Evolutionary conservation across 2,888 invertebrate genomes (phyloP).

Genomic region (Pterobdella sp.): DNA sequence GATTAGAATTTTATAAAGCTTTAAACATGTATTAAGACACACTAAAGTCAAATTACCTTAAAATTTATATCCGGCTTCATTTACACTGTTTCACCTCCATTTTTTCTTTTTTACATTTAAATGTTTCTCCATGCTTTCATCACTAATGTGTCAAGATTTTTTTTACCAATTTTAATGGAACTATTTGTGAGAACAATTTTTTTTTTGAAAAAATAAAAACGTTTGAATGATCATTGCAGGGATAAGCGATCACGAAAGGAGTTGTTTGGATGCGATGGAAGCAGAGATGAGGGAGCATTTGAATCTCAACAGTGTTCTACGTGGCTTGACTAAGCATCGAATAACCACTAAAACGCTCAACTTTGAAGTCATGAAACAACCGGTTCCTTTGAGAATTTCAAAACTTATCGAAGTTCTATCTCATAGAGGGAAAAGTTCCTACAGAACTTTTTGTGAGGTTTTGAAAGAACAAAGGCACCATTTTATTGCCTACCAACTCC

Average conservation of each 20-base stretch:
- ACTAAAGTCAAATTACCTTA: too few relatives aligned
- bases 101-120: too few relatives aligned
- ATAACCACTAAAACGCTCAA: slow-evolving; percentile 37
- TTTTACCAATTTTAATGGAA: too few relatives aligned
- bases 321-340: slow-evolving; percentile 33
- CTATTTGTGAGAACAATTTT: too few relatives aligned
- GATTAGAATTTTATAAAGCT: too few relatives aligned
- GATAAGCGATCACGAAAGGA: slow-evolving; percentile 31
- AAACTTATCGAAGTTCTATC: slow-evolving; percentile 35
- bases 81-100: too few relatives aligned
- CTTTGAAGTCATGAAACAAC: slow-evolving; percentile 38
- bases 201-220: too few relatives aligned
- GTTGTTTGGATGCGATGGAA: slow-evolving; percentile 33
- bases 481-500: slow-evolving; percentile 34
- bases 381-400: slow-evolving; percentile 32
- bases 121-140: too few relatives aligned
- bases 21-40: too few relatives aligned
- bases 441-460: slow-evolving; percentile 36
- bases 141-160: too few relatives aligned
- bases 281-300: slow-evolving; percentile 30
- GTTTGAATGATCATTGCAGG: too few relatives aligned
- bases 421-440: slow-evolving; percentile 35
- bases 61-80: too few relatives aligned
- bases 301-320: slow-evolving; percentile 36
- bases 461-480: slow-evolving; percentile 34